Evolutionary conservation across 1,140 invertebrate genomes (phyloP).

Genomic region (Acromyrmex echinatior): DNA sequence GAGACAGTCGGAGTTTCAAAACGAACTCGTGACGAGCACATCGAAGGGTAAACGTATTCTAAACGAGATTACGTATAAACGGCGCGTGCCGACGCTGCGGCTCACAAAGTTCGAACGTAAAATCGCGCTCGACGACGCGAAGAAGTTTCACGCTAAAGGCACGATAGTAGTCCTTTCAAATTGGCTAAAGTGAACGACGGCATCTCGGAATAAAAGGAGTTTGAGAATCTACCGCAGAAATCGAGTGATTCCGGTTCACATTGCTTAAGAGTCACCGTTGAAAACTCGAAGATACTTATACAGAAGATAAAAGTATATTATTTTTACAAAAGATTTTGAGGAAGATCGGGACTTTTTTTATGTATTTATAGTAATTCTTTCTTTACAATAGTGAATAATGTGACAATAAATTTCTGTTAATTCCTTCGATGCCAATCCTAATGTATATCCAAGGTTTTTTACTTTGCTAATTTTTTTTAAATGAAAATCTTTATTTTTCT

Average conservation of each 20-base stretch:
- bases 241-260: constrained; percentile 7
- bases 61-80: constrained; percentile 61
- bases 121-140: constrained; percentile 50
- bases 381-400: not conserved
- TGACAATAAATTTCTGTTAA: too few species aligned
- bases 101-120: constrained; percentile 46
- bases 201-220: constrained; percentile 27
- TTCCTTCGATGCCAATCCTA: too few species aligned
- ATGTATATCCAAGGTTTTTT: too few species aligned
- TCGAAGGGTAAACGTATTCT: constrained; percentile 4
- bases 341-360: not conserved
- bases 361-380: not conserved
- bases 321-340: constrained; percentile 13
- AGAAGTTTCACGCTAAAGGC: constrained; percentile 40
- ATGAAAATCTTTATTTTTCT: too few species aligned
- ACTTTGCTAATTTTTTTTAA: too few species aligned
- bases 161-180: constrained; percentile 16
- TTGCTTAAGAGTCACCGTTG: not conserved
- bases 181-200: constrained; percentile 44
- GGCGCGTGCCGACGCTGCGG: constrained; percentile 27
- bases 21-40: not conserved
- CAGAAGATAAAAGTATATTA: constrained; percentile 1
- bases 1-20: constrained; percentile 48
- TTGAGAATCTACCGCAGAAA: constrained; percentile 13
- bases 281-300: not conserved